A percentile compares a stretch with the other conserved stretches of the same genome.
Conservation (phyloP, 2,113 vertebrate genomes). For the Cyrtonyx montezumae region DNA sequence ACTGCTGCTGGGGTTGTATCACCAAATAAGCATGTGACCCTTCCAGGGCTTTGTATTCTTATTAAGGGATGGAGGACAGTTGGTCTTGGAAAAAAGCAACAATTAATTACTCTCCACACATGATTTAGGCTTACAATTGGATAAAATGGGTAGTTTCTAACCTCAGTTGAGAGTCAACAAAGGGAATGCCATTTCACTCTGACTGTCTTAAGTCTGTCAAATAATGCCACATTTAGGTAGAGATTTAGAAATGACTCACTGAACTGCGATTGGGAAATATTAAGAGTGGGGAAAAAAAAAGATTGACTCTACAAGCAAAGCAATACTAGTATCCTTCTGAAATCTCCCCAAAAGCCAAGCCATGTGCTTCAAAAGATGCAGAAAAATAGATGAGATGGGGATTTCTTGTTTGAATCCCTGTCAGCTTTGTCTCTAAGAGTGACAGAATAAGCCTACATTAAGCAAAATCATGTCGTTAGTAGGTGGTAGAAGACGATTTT, state of each 20-base stretch:
- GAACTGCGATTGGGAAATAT: neutral
- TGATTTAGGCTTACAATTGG: neutral
- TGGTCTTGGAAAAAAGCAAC: neutral
- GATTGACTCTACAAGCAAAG: neutral
- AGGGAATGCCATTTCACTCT: neutral
- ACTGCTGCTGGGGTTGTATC: neutral
- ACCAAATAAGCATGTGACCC: accelerated
- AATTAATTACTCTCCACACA: neutral
- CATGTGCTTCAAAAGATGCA: neutral
- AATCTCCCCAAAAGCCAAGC: neutral
- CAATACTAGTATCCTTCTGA: accelerated
- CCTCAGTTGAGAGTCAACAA: neutral
- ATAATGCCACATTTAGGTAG: neutral
- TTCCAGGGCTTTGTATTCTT: neutral
- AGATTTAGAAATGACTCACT: neutral
- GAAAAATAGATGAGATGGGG: neutral
- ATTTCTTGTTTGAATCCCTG: neutral
- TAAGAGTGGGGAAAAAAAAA: neutral
- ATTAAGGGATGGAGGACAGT: neutral
- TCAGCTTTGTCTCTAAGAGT: neutral
- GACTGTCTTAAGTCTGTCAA: neutral
- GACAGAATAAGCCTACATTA: conserved; percentile 7
- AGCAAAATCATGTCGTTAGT: neutral
- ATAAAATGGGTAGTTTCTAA: neutral
- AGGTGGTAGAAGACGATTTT: neutral